These are phyloP conservation scores for Macroramphosus scolopax DNA, from an alignment of 2,797 vertebrate species.

Conservation along the genomic window DNA sequence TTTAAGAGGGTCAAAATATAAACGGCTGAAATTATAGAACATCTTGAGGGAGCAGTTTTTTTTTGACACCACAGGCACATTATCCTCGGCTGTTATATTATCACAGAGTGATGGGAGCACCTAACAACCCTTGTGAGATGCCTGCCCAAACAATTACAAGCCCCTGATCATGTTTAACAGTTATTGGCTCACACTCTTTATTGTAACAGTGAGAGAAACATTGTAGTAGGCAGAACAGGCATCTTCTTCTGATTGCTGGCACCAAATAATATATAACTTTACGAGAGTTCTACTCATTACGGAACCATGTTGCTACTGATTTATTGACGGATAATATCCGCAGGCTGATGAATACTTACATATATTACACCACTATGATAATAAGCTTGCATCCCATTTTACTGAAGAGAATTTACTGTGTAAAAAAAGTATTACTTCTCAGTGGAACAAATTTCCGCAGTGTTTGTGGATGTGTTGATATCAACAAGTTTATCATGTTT, in stretches of 20 bases:
- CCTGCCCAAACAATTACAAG: conserved; percentile 19
- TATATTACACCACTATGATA: conserved; percentile 25
- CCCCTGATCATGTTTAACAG: conserved; percentile 4
- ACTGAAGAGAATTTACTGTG: background rate
- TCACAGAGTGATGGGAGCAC: conserved; percentile 19
- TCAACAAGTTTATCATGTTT: conserved; percentile 37
- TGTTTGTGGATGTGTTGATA: too few relatives aligned
- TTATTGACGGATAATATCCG: conserved; percentile 25
- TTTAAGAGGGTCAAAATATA: too few relatives aligned
- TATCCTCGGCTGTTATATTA: conserved; percentile 15
- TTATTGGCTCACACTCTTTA: conserved; percentile 1
- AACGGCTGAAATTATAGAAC: too few relatives aligned
- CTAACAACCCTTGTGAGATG: conserved; percentile 7
- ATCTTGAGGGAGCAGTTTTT: conserved; percentile 20
- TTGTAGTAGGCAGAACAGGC: background rate
- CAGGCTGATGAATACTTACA: conserved; percentile 42
- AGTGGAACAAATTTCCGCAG: too few relatives aligned
- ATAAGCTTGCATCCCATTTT: conserved; percentile 28
- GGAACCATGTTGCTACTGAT: conserved; percentile 16
- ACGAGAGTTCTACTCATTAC: conserved; percentile 8
- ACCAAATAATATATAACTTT: conserved; percentile 14
- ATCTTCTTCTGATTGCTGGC: conserved; percentile 4
- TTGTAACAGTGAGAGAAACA: conserved; percentile 10
- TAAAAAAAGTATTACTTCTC: too few relatives aligned
- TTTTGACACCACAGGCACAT: conserved; percentile 12